phyloP scores from a whole-genome alignment of 2,797 vertebrate species.

The Anguilla pacifica region DNA sequence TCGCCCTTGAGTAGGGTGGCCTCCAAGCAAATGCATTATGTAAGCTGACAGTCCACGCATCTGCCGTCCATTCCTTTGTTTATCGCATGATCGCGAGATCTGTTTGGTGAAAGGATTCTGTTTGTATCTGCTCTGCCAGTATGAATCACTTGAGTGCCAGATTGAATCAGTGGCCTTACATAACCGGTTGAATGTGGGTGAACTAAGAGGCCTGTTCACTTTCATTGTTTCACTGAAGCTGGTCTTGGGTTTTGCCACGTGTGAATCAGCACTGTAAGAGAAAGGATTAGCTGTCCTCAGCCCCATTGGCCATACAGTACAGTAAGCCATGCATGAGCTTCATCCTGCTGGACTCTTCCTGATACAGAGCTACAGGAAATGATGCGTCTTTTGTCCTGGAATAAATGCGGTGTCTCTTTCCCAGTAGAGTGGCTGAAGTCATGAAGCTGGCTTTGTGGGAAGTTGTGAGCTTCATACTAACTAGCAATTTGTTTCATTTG shows the following conservation, averaged over 20 bases:
- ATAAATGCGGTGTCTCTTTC: not conserved
- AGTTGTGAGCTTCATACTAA: not conserved
- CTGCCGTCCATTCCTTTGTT: not conserved
- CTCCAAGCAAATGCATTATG: not conserved
- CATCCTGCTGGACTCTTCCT: not conserved
- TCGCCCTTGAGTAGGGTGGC: not conserved
- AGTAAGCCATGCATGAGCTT: not conserved
- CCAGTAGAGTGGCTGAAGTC: not conserved
- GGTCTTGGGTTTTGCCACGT: not conserved
- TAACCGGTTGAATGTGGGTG: not conserved
- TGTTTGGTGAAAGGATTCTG: not conserved
- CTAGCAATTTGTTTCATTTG: not conserved
- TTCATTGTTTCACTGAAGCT: constrained; percentile 17
- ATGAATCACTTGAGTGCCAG: not conserved
- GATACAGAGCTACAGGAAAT: not conserved
- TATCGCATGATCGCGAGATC: not conserved
- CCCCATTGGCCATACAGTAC: not conserved
- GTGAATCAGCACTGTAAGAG: not conserved
- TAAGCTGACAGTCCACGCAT: not conserved
- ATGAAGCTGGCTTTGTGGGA: not conserved
- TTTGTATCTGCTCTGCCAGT: not conserved
- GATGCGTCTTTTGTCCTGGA: not conserved
- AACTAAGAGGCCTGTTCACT: not conserved
- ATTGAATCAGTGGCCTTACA: not conserved
- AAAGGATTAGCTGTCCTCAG: constrained; percentile 14